These are phyloP conservation scores for Fregetta grallaria DNA, from an alignment of 2,113 vertebrate species.

Conservation along the genomic window DNA sequence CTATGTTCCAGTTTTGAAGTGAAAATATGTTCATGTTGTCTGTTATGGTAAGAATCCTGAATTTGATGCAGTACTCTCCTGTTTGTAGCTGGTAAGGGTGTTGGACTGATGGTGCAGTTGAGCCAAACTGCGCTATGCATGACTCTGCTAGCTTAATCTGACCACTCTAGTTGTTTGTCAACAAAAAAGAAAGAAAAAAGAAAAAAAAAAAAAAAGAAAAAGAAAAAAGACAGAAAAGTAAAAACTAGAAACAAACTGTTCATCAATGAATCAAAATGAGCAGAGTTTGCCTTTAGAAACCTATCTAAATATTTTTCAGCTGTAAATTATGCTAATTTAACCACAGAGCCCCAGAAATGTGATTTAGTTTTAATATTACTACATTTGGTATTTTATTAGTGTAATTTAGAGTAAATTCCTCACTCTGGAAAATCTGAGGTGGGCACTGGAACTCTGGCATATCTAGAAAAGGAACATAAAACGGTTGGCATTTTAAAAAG, in stretches of 20 bases:
- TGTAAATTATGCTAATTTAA: background rate
- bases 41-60: background rate
- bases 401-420: background rate
- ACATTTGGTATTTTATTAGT: background rate
- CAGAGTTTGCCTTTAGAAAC: background rate
- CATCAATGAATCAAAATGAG: background rate
- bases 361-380: background rate
- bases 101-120: background rate
- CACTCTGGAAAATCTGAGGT: background rate
- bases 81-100: background rate
- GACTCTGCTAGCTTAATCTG: background rate
- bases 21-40: background rate
- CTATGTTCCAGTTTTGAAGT: background rate
- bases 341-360: background rate
- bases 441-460: background rate
- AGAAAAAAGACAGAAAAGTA: background rate
- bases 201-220: background rate
- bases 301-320: background rate
- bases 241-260: background rate
- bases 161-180: background rate
- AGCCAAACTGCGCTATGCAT: background rate
- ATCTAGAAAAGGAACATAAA: background rate
- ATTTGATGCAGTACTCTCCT: background rate
- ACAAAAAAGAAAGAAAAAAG: background rate
- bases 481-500: background rate